Evolutionary conservation across 2,113 vertebrate genomes (phyloP).

Genomic region (Lophura nycthemera): DNA sequence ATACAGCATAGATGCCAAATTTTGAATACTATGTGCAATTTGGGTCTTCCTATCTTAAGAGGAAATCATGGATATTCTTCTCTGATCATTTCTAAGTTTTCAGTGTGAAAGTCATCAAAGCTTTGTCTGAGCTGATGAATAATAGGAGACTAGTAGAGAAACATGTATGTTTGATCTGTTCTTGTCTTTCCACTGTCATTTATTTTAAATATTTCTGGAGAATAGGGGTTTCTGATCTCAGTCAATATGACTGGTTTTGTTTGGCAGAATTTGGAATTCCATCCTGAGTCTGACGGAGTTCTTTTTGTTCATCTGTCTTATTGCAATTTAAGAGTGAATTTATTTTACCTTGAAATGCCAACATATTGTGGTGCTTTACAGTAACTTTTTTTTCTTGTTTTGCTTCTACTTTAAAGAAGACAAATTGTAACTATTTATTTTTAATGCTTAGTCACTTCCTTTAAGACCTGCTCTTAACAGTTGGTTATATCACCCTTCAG

Average conservation of each 20-base stretch:
- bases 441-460: neutral
- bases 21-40: neutral
- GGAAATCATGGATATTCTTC: neutral
- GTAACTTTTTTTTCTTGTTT: neutral
- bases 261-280: neutral
- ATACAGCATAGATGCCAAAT: neutral
- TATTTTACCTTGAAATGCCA: neutral
- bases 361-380: neutral
- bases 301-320: neutral
- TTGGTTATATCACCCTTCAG: neutral
- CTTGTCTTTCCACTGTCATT: neutral
- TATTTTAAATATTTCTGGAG: neutral
- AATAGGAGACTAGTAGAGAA: neutral
- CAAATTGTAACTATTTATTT: neutral
- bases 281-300: neutral
- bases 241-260: neutral
- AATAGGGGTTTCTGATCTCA: neutral
- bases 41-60: neutral
- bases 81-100: neutral
- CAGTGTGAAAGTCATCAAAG: neutral
- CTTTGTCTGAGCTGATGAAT: neutral
- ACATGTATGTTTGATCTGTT: neutral
- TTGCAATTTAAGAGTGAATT: neutral
- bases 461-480: neutral
- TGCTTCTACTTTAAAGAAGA: neutral